Percentiles rank a stretch among this genome's conserved stretches.
phyloP scores from a whole-genome alignment of 1,140 invertebrate genomes.

The Apis laboriosa region DNA sequence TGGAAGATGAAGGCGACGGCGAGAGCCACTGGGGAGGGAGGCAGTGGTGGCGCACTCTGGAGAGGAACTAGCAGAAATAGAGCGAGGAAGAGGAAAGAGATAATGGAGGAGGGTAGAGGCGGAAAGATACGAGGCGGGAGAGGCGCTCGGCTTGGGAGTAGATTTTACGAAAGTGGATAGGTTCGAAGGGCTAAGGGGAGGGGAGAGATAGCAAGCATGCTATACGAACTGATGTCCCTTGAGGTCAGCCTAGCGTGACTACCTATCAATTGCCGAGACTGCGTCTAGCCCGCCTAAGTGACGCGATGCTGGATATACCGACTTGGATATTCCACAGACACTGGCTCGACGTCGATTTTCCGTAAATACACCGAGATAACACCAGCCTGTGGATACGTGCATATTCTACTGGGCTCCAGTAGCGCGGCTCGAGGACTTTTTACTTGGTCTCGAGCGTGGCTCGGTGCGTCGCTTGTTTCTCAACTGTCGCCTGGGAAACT shows the following conservation, averaged over 20 bases:
- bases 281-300: constrained; percentile 61
- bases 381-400: constrained; percentile 20
- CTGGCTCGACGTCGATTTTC: constrained; percentile 56
- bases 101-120: constrained; percentile 38
- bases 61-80: not conserved
- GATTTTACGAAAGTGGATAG: constrained; percentile 59
- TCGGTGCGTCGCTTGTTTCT: not conserved
- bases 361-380: constrained; percentile 50
- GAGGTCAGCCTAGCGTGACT: constrained; percentile 71
- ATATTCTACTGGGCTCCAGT: too few relatives aligned
- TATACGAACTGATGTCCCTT: constrained; percentile 67
- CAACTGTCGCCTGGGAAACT: not conserved
- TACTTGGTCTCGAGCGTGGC: not conserved
- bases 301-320: constrained; percentile 59
- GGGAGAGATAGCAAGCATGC: constrained; percentile 2
- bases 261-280: constrained; percentile 70
- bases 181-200: constrained; percentile 10
- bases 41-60: constrained; percentile 16
- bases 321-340: constrained; percentile 61
- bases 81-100: constrained; percentile 13
- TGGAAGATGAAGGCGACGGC: constrained; percentile 35
- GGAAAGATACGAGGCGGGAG: constrained; percentile 61
- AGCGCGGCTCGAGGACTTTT: not conserved
- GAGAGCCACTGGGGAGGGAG: constrained; percentile 17
- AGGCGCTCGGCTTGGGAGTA: constrained; percentile 52